Evolutionary conservation across 2,888 invertebrate genomes (phyloP).

Genomic region (Thereva nobilitata): DNA sequence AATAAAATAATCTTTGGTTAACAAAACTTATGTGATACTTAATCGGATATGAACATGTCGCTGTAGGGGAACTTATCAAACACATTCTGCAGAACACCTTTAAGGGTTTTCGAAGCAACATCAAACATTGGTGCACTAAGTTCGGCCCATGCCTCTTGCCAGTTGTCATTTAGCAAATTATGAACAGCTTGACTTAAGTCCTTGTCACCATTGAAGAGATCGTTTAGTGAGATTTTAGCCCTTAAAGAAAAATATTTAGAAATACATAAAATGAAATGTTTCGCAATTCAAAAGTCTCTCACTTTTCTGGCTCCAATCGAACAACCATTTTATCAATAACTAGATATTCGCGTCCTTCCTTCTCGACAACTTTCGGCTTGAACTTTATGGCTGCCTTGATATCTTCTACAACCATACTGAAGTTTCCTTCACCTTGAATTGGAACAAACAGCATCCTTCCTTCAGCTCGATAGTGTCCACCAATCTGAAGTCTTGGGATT

Average conservation of each 20-base stretch:
- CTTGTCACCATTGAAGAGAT: conserved; percentile 27
- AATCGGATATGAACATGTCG: conserved; percentile 16
- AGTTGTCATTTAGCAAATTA: conserved; percentile 36
- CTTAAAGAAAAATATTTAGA: conserved; percentile 16
- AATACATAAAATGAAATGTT: not conserved
- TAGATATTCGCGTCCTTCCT: conserved; percentile 32
- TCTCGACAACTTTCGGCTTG: conserved; percentile 29
- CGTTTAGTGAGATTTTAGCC: conserved; percentile 10
- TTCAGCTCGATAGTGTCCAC: conserved; percentile 45
- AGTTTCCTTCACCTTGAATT: conserved; percentile 46
- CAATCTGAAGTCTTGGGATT: conserved; percentile 22
- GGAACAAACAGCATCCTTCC: conserved; percentile 50
- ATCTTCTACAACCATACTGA: conserved; percentile 36
- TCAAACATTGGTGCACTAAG: conserved; percentile 23
- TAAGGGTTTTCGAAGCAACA: conserved; percentile 20
- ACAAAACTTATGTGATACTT: not conserved
- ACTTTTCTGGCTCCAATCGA: conserved; percentile 13
- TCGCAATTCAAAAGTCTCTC: conserved; percentile 7
- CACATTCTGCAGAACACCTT: conserved; percentile 12
- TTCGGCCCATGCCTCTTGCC: conserved; percentile 34
- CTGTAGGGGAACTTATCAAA: conserved; percentile 33
- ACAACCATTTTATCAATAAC: conserved; percentile 24
- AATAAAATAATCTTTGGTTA: too few relatives aligned
- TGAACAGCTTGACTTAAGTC: conserved; percentile 32
- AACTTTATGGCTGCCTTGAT: conserved; percentile 37